phyloP scores from a whole-genome alignment of 2,888 invertebrate genomes.

The Caenorhabditis panamensis region DNA sequence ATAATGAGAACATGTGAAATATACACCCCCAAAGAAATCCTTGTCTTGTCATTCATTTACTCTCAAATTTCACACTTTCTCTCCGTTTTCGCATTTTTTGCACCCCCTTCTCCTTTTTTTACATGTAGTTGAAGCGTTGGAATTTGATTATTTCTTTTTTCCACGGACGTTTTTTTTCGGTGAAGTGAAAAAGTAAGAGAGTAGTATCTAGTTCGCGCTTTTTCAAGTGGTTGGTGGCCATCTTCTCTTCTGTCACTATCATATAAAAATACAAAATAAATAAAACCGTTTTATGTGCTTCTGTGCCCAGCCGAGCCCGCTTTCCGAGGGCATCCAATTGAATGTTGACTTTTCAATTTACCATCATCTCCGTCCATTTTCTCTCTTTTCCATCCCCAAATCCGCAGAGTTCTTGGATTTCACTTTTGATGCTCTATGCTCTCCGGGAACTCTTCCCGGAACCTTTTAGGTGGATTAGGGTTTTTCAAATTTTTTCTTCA shows the following conservation, averaged over 20 bases:
- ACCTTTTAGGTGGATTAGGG: too few relatives aligned
- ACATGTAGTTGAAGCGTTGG: slow-evolving; percentile 20
- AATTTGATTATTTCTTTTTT: slow-evolving; percentile 57
- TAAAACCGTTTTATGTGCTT: slow-evolving; percentile 9
- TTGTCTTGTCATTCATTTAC: slow-evolving; percentile 47
- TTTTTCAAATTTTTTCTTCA: neutral
- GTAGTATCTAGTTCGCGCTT: neutral
- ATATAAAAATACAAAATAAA: slow-evolving; percentile 50
- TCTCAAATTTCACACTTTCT: slow-evolving; percentile 45
- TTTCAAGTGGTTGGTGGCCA: slow-evolving; percentile 10
- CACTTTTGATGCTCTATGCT: too few relatives aligned
- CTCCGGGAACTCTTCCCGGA: too few relatives aligned
- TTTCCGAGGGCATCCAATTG: too few relatives aligned
- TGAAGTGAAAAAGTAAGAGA: neutral
- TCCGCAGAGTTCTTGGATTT: too few relatives aligned
- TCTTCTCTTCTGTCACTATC: too few relatives aligned
- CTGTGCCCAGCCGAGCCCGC: too few relatives aligned
- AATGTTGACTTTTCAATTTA: slow-evolving; percentile 47
- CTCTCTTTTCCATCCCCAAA: neutral
- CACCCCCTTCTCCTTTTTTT: slow-evolving; percentile 15
- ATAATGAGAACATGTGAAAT: neutral
- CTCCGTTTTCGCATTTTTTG: slow-evolving; percentile 31
- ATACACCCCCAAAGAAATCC: slow-evolving; percentile 7
- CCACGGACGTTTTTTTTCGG: slow-evolving; percentile 31
- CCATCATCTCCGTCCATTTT: slow-evolving; percentile 20